These are phyloP conservation scores for Oligia fasciuncula DNA, from an alignment of 2,888 invertebrate genomes.

Conservation along the genomic window DNA sequence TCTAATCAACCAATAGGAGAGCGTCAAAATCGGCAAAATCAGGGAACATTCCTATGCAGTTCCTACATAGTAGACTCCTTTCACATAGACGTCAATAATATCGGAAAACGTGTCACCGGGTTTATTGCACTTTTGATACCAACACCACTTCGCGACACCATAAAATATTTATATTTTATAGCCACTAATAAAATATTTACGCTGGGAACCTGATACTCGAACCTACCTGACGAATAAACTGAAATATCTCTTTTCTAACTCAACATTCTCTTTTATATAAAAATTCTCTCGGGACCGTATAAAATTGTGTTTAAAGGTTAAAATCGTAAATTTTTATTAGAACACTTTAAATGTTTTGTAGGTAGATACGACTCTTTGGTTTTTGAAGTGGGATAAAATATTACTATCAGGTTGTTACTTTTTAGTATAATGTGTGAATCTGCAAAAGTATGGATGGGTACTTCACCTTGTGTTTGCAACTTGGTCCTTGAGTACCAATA, in stretches of 20 bases:
- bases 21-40: not conserved
- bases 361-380: slow-evolving; percentile 21
- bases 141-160: slow-evolving; percentile 60
- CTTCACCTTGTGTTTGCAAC: not conserved
- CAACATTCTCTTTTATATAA: slow-evolving; percentile 58
- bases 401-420: slow-evolving; percentile 40
- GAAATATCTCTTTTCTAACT: slow-evolving; percentile 62
- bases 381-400: slow-evolving; percentile 33
- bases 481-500: not conserved
- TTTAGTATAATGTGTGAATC: slow-evolving; percentile 46
- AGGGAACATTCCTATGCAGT: slow-evolving; percentile 22
- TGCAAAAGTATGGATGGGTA: slow-evolving; percentile 1
- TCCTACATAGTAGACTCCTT: slow-evolving; percentile 18
- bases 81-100: slow-evolving; percentile 36
- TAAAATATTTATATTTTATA: slow-evolving; percentile 75
- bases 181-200: slow-evolving; percentile 73
- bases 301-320: slow-evolving; percentile 54
- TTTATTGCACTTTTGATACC: slow-evolving; percentile 63
- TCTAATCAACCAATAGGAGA: not conserved
- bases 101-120: slow-evolving; percentile 54
- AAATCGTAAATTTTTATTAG: slow-evolving; percentile 57
- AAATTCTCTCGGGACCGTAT: slow-evolving; percentile 39
- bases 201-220: slow-evolving; percentile 38
- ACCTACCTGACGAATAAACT: slow-evolving; percentile 63
- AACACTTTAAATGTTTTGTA: slow-evolving; percentile 31